A percentile compares a stretch with the other conserved stretches of the same genome.
phyloP scores from a whole-genome alignment of 1,140 invertebrate genomes.

The Hylaeus anthracinus region DNA sequence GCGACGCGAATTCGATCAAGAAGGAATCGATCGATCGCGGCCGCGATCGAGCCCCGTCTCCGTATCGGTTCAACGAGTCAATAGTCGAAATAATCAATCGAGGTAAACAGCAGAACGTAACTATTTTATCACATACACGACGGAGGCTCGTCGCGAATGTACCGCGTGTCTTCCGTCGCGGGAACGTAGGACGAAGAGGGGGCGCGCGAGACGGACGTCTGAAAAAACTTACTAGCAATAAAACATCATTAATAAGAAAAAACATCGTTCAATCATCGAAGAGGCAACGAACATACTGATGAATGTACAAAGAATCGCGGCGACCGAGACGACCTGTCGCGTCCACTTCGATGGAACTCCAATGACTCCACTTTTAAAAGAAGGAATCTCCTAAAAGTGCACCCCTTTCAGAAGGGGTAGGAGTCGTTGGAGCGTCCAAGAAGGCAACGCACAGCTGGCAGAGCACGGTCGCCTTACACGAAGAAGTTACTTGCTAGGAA shows the following conservation, averaged over 20 bases:
- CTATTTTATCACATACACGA: slow-evolving; percentile 43
- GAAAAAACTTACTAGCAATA: slow-evolving; percentile 58
- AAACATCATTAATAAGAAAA: slow-evolving; percentile 61
- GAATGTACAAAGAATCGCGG: slow-evolving; percentile 61
- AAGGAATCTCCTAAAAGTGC: not conserved
- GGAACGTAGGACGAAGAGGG: not conserved
- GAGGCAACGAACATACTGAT: slow-evolving; percentile 42
- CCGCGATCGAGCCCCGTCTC: slow-evolving; percentile 22
- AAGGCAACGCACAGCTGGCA: not conserved
- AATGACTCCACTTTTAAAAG: not conserved
- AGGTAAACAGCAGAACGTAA: slow-evolving; percentile 52
- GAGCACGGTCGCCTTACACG: slow-evolving; percentile 18
- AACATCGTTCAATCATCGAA: slow-evolving; percentile 50
- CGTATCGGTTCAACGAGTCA: slow-evolving; percentile 51
- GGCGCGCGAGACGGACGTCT: not conserved
- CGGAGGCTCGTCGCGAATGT: slow-evolving; percentile 38
- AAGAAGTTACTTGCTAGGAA: slow-evolving; percentile 74
- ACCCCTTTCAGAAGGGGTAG: too few relatives aligned
- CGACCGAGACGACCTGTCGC: not conserved
- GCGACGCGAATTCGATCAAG: not conserved
- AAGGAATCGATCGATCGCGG: not conserved
- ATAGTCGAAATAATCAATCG: slow-evolving; percentile 48
- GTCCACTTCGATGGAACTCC: not conserved
- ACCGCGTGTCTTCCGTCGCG: not conserved
- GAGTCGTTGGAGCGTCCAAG: not conserved